phyloP scores from a whole-genome alignment of 2,888 invertebrate species.

The Eristalis arbustorum region DNA sequence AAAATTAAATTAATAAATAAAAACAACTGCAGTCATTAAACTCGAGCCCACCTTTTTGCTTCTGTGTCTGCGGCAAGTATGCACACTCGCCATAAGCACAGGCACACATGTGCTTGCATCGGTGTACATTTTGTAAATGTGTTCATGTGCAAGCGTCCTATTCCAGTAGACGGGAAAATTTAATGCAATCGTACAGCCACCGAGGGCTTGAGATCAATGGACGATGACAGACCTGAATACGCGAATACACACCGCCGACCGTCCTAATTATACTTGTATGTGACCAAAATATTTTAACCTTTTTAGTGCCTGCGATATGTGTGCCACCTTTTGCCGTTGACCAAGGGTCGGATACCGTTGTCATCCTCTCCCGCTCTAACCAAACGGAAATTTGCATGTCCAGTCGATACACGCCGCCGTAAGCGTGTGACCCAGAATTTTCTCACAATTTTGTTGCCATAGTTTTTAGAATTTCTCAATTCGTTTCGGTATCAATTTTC shows the following conservation, averaged over 20 bases:
- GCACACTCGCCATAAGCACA: background rate
- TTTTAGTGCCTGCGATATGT: background rate
- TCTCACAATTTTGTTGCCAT: slow-evolving; percentile 8
- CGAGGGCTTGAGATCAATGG: slow-evolving; percentile 30
- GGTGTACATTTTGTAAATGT: background rate
- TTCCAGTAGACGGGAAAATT: slow-evolving; percentile 20
- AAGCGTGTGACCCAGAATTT: slow-evolving; percentile 49
- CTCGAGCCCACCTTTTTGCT: background rate
- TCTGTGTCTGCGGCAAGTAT: background rate
- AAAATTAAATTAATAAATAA: slow-evolving; percentile 23
- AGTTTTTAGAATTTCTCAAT: slow-evolving; percentile 1
- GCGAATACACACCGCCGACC: background rate
- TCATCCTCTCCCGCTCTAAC: background rate
- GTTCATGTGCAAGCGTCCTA: background rate
- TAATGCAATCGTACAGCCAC: slow-evolving; percentile 26
- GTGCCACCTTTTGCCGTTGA: background rate
- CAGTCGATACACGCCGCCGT: slow-evolving; percentile 1
- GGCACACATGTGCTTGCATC: background rate
- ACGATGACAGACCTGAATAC: slow-evolving; percentile 1
- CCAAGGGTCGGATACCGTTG: background rate
- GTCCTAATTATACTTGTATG: slow-evolving; percentile 14
- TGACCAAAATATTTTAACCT: background rate
- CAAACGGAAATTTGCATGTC: slow-evolving; percentile 14
- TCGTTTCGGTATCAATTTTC: slow-evolving; percentile 26
- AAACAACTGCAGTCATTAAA: slow-evolving; percentile 21